Percentiles rank a stretch among this genome's conserved stretches.
phyloP scores from a whole-genome alignment of 2,888 invertebrate species.

The Pycnomerus fuliginosus region DNA sequence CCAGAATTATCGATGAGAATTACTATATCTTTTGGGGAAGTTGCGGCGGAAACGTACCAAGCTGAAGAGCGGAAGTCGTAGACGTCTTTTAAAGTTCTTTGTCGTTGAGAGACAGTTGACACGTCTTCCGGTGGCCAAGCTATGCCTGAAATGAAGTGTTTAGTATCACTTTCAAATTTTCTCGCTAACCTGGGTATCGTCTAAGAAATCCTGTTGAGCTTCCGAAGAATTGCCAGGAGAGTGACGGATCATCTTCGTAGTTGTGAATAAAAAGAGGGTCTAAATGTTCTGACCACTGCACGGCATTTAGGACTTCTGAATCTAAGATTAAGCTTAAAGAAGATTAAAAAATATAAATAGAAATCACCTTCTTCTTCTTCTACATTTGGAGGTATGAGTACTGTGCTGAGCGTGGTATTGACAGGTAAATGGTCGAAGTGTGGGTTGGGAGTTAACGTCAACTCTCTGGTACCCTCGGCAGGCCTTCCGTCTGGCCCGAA shows the following conservation, averaged over 20 bases:
- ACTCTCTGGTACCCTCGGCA: conserved; percentile 68
- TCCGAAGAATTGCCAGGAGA: conserved; percentile 99
- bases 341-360: conserved; percentile 1
- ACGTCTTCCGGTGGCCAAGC: conserved; percentile 80
- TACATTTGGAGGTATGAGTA: conserved; percentile 82
- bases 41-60: conserved; percentile 97
- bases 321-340: conserved; percentile 54
- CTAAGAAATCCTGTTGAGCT: conserved; percentile 94
- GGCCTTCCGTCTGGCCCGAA: conserved; percentile 74
- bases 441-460: conserved; percentile 71
- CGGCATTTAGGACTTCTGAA: conserved; percentile 80
- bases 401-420: conserved; percentile 81
- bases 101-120: conserved; percentile 59
- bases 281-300: conserved; percentile 93
- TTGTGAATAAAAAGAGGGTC: conserved; percentile 88
- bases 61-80: conserved; percentile 93
- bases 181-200: conserved; percentile 80
- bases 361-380: no score
- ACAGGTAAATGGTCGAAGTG: conserved; percentile 87
- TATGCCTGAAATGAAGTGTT: conserved; percentile 57
- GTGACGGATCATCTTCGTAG: conserved; percentile 83
- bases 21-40: conserved; percentile 95
- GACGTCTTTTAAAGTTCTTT: conserved; percentile 76
- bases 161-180: conserved; percentile 1
- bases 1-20: conserved; percentile 92